These are phyloP conservation scores for Orestias chungarensis DNA, from an alignment of 2,797 vertebrate genomes.

Conservation along the genomic window DNA sequence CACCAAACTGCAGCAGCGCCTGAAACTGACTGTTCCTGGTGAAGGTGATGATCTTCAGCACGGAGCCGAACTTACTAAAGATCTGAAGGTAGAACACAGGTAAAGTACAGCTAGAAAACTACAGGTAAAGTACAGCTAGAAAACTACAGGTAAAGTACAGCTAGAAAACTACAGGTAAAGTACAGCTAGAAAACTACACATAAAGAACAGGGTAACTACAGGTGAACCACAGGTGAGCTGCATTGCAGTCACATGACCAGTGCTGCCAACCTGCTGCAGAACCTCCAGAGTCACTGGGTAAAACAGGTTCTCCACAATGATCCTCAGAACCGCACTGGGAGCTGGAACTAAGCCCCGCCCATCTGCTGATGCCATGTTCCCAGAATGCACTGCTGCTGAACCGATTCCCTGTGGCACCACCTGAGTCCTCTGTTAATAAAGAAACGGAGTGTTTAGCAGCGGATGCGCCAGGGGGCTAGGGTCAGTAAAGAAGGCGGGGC, in stretches of 20 bases:
- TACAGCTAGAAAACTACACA: no score
- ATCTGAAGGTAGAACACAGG: no score
- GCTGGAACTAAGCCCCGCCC: conserved; percentile 75
- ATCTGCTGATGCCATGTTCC: conserved; percentile 85
- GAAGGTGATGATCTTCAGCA: conserved; percentile 94
- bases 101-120: no score
- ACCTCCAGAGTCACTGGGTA: conserved; percentile 95
- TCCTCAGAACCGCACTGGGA: conserved; percentile 90
- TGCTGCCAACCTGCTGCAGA: conserved; percentile 86
- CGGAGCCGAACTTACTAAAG: conserved; percentile 93
- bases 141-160: no score
- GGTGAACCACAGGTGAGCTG: no score
- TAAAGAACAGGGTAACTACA: no score
- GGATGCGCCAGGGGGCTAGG: not conserved
- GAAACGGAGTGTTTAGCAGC: not conserved
- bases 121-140: no score
- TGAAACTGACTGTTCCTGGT: conserved; percentile 97
- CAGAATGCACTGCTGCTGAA: conserved; percentile 88
- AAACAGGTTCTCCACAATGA: conserved; percentile 96
- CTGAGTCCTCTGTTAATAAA: conserved; percentile 83
- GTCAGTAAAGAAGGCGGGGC: not conserved
- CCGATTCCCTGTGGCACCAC: conserved; percentile 88
- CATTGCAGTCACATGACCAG: no score
- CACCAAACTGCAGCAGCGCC: conserved; percentile 90
- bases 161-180: no score